Percentiles rank a stretch among this genome's conserved stretches.
Conservation (phyloP, 2,888 invertebrate genomes). For the Cheilosia vulpina region DNA sequence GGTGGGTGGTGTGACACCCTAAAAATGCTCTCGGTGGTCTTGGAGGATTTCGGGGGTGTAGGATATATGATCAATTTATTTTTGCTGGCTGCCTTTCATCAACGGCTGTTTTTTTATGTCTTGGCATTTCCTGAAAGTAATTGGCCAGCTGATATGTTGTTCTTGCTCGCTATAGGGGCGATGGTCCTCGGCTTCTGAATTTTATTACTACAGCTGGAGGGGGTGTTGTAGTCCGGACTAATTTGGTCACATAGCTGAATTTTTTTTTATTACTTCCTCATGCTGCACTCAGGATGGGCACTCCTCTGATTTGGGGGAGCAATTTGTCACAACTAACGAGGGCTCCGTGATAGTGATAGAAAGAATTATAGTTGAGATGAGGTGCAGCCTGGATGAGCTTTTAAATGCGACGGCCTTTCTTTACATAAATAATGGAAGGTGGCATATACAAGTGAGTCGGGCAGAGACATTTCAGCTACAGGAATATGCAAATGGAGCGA, state of each 20-base stretch:
- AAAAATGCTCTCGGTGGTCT: slow-evolving; percentile 61
- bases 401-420: no score
- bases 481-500: no score
- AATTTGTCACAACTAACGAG: slow-evolving; percentile 42
- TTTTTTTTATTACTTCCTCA: slow-evolving; percentile 24
- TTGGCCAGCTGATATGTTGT: slow-evolving; percentile 74
- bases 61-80: slow-evolving; percentile 69
- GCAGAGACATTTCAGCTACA: no score
- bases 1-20: slow-evolving; percentile 53
- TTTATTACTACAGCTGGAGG: slow-evolving; percentile 38
- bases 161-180: slow-evolving; percentile 32
- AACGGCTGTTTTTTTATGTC: slow-evolving; percentile 59
- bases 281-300: background rate
- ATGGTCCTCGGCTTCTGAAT: slow-evolving; percentile 36
- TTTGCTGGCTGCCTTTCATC: slow-evolving; percentile 45
- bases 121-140: slow-evolving; percentile 72
- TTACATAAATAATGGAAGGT: no score
- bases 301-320: slow-evolving; percentile 17
- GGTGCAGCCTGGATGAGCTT: background rate
- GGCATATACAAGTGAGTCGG: no score
- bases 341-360: background rate
- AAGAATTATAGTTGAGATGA: background rate
- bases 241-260: slow-evolving; percentile 30
- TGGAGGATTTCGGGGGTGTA: slow-evolving; percentile 29
- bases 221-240: slow-evolving; percentile 12